Percentiles rank a stretch among this genome's conserved stretches.
These are phyloP conservation scores for Staurois parvus DNA, from an alignment of 2,797 vertebrate species.

Conservation along the genomic window DNA sequence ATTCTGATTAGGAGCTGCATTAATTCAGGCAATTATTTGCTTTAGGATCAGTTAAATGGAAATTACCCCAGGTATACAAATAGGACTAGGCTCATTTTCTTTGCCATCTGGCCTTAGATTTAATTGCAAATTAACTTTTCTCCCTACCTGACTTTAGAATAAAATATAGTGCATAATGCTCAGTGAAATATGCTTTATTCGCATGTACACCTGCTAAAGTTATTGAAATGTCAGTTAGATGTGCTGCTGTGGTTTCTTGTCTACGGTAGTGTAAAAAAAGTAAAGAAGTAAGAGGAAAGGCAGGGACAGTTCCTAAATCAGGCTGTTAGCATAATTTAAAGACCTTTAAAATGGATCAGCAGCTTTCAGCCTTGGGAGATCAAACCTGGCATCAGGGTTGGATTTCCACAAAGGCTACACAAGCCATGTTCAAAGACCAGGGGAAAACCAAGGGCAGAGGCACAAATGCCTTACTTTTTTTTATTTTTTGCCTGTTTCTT, in stretches of 20 bases:
- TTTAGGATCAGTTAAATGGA: conserved; percentile 58
- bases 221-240: not conserved
- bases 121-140: conserved; percentile 41
- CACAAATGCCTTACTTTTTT: too few relatives aligned
- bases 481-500: not conserved
- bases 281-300: not conserved
- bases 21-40: conserved; percentile 58
- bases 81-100: conserved; percentile 52
- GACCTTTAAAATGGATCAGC: not conserved
- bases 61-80: conserved; percentile 57
- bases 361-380: too few relatives aligned
- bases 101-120: conserved; percentile 55
- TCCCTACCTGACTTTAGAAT: conserved; percentile 31
- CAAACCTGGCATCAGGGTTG: not conserved
- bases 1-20: conserved; percentile 51
- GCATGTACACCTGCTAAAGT: conserved; percentile 13
- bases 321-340: not conserved
- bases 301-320: not conserved
- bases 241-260: not conserved
- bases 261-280: not conserved
- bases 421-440: too few relatives aligned
- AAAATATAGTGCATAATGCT: conserved; percentile 23
- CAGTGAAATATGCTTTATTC: conserved; percentile 20
- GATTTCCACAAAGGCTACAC: not conserved
- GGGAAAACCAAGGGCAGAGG: not conserved